Evolutionary conservation across 2,113 vertebrate genomes (phyloP).

Genomic region (Apodemus speciosus): DNA sequence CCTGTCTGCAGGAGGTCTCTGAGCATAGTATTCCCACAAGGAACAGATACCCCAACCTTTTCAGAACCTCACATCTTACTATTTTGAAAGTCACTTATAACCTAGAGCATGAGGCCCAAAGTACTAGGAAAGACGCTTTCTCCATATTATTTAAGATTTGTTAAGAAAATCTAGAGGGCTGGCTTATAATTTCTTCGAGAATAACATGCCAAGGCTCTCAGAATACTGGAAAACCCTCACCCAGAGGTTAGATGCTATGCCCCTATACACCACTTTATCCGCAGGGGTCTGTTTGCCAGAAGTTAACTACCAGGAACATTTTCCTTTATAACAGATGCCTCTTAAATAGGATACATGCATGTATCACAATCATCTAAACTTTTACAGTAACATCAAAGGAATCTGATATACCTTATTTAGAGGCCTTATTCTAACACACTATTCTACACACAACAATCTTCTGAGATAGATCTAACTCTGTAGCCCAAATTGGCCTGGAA

Average conservation of each 20-base stretch:
- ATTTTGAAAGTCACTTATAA: not conserved
- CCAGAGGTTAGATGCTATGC: not conserved
- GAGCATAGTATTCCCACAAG: not conserved
- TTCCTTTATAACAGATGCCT: not conserved
- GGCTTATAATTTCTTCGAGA: not conserved
- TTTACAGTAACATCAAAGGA: not conserved
- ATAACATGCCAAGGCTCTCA: not conserved
- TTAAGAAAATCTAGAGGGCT: not conserved
- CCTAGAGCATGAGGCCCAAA: not conserved
- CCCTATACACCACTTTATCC: fast-evolving
- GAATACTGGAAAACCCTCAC: not conserved
- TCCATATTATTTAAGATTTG: not conserved
- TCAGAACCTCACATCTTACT: not conserved
- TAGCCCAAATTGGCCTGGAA: not conserved
- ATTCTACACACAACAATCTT: not conserved
- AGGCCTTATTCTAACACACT: not conserved
- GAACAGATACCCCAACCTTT: not conserved
- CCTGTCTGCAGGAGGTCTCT: not conserved
- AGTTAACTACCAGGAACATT: not conserved
- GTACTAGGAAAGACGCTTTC: not conserved
- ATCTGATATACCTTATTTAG: fast-evolving
- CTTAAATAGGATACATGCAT: fast-evolving
- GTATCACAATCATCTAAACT: not conserved
- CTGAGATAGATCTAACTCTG: not conserved
- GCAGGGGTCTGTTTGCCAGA: not conserved